Evolutionary conservation across 2,797 vertebrate genomes (phyloP), one percentile per base, ranked within the genome.

Genomic region (Trematomus bernacchii): DNA sequence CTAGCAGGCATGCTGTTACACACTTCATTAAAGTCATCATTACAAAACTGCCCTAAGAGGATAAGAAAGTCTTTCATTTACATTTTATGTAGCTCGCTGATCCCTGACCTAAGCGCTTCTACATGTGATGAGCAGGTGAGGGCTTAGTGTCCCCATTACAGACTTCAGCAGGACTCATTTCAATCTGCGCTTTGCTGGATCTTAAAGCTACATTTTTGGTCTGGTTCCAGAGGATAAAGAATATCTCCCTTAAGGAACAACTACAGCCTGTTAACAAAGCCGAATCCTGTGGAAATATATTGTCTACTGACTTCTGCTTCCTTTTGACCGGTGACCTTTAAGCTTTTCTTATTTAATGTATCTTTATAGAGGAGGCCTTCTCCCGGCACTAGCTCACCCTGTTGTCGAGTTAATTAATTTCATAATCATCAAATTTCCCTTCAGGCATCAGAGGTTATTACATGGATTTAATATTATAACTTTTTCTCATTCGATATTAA

Each of bases 1-100:
- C 60, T 68, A 30, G 63, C 78, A 76, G 71, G 69, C 53, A 53
- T 47, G 63, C 48, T 6, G 12, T 74, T 60, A 70, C 40, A 59
- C 46, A 65, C 76, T 65, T 73, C 66, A 79, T 85, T 84, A 33
- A 72, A 71, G 78, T 82, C 54, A 66, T 44, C 53, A 68, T 69
- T 50, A 64, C 58, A 67, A 65, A 85, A 67, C 54, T 61, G 72
- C 83, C 70, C 43, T 42, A 58, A 85, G 79, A 83, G 73, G 68
- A 77, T 61, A 42, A 54, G 82, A 77, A 66, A 68, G 51, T 66
- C 60, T 87, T 84, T 79, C 0, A 87, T 87, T 80, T 79, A 27
- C 59, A 80, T 79, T 73, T 82, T 47, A 85, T 74, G 73, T 48
- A 68, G 67, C 46, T 0, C 11, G 58, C 62, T 73, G 61, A 85